Evolutionary conservation across 2,113 vertebrate species (phyloP), one percentile per base, ranked within the genome.

Genomic region (Myocastor coypus): DNA sequence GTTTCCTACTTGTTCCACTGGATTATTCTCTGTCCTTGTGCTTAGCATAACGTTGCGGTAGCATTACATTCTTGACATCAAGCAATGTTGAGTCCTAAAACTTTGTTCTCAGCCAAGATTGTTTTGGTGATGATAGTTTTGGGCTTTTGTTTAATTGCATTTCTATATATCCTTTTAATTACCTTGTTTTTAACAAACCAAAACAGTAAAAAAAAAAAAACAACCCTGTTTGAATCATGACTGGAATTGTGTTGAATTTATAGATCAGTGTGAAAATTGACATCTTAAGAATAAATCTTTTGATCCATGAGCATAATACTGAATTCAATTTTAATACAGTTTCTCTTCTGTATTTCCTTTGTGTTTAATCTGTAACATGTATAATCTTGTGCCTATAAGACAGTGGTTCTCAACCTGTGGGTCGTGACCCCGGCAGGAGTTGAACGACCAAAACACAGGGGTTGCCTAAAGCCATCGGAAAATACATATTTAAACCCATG

Each of bases 201-300:
- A 71, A 78, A 50, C 75, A 46, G 8, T 46, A 46, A 28, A 64
- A 78, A 69, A 87, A 63, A 11, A 66, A 14, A 52, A 77, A 40
- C 19, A 77, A 40, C 19, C 16, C 1, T 91, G 9, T 87, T 91
- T 89, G 50, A 46, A 40, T 94, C n/a, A 89, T 92, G 42, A 78
- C 75, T 50, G n/a, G 14, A 50, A 24, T 92, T 63, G 17, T 82
- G 22, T 90, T 84, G 37, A 82, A 55, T 89, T 88, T 75, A 68
- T 78, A 78, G 30, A 90, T 87, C 17, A 84, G 10, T 78, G 63
- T 87, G 61, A 91, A 22, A 94, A 87, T 66, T 91, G 19, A 77
- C 3, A 17, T 85, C 22, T 88, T 88, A 88, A 84, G 32, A 73
- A 16, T 91, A 80, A 85, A 30, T 82, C 16, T 89, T 94, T 57